These are phyloP conservation scores for Abramis brama DNA, from an alignment of 2,113 vertebrate genomes.

Conservation along the genomic window DNA sequence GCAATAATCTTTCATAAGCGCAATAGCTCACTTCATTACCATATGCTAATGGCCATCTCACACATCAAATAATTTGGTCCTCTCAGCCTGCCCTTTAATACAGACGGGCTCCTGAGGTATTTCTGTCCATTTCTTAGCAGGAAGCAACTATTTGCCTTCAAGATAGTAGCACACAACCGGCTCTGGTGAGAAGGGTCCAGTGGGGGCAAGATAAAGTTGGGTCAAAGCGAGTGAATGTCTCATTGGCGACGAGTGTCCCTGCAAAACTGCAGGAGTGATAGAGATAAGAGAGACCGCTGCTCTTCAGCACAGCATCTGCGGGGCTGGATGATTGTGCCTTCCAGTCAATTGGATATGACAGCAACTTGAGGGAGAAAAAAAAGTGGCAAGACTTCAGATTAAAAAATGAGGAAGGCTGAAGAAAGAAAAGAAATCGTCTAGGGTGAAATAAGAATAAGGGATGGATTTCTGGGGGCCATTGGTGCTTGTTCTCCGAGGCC, in stretches of 20 bases:
- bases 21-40: slow-evolving; percentile 27
- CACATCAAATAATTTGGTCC: slow-evolving; percentile 26
- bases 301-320: slow-evolving; percentile 8
- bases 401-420: not conserved
- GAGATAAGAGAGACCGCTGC: slow-evolving; percentile 36
- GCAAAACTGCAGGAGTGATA: slow-evolving; percentile 13
- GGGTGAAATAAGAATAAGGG: not conserved
- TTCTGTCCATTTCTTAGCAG: not conserved
- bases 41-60: slow-evolving; percentile 21
- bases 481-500: too few species aligned
- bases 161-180: slow-evolving; percentile 26
- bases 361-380: slow-evolving; percentile 34
- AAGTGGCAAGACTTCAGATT: slow-evolving; percentile 22
- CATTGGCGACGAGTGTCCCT: not conserved
- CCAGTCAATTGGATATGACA: slow-evolving; percentile 44
- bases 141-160: slow-evolving; percentile 35
- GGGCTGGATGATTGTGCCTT: slow-evolving; percentile 40
- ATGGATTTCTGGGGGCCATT: not conserved
- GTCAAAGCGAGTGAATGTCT: slow-evolving; percentile 27
- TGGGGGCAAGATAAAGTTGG: slow-evolving; percentile 47
- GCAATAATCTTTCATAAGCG: slow-evolving; percentile 6
- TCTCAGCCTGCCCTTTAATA: slow-evolving; percentile 44
- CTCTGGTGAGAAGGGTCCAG: slow-evolving; percentile 1
- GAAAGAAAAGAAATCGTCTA: not conserved
- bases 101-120: slow-evolving; percentile 15